These are phyloP conservation scores for Psilopogon haemacephalus DNA, from an alignment of 2,113 vertebrate genomes.

Conservation along the genomic window DNA sequence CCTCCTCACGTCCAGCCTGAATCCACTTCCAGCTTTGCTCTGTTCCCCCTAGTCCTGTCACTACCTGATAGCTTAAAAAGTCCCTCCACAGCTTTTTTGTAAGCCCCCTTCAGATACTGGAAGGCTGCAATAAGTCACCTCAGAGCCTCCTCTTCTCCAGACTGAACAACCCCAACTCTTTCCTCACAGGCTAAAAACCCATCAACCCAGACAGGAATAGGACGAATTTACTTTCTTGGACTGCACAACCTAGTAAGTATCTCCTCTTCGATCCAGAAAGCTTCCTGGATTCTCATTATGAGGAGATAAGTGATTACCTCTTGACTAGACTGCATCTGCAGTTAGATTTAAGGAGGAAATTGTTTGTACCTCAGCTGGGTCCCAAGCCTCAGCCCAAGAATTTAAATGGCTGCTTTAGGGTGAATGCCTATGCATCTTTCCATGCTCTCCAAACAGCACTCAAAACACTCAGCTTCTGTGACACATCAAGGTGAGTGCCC, in stretches of 20 bases:
- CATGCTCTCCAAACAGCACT: not conserved
- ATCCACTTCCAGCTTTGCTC: too few species aligned
- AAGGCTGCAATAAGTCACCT: too few species aligned
- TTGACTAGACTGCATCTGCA: not conserved
- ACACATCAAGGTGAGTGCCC: not conserved
- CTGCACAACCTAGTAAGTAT: not conserved
- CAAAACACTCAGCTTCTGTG: not conserved
- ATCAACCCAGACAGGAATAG: not conserved
- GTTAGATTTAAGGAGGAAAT: conserved; percentile 22
- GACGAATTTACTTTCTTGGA: not conserved
- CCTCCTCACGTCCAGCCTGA: too few species aligned
- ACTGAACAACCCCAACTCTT: too few species aligned
- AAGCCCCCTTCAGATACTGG: too few species aligned
- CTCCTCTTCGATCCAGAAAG: conserved; percentile 25
- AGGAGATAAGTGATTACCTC: conserved; percentile 35
- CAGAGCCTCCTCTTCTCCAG: too few species aligned
- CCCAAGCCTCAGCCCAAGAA: not conserved
- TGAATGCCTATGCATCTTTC: not conserved
- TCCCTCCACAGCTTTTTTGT: too few species aligned
- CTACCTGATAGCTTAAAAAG: too few species aligned
- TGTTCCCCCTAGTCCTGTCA: too few species aligned
- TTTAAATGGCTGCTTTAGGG: not conserved
- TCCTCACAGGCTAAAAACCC: not conserved
- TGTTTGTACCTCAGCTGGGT: not conserved
- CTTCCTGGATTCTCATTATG: conserved; percentile 5